Conservation (phyloP, 1,140 invertebrate species). For the Plodia interpunctella region DNA sequence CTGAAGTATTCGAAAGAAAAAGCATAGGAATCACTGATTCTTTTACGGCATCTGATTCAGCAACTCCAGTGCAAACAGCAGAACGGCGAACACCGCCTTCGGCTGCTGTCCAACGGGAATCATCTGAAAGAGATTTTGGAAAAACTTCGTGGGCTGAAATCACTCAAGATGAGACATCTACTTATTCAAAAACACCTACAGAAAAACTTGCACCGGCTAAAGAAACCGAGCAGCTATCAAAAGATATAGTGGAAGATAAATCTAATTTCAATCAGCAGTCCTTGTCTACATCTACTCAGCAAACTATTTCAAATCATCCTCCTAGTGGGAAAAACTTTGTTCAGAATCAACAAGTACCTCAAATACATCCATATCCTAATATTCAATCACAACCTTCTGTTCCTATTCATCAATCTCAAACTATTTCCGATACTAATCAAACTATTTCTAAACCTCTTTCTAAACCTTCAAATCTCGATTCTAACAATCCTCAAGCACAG, state of each 20-base stretch:
- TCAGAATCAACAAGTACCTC: slow-evolving; percentile 38
- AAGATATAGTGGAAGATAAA: slow-evolving; percentile 32
- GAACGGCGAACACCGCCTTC: slow-evolving; percentile 50
- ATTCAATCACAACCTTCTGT: slow-evolving; percentile 35
- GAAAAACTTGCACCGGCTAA: slow-evolving; percentile 39
- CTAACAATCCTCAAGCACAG: slow-evolving; percentile 19
- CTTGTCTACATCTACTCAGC: slow-evolving; percentile 15
- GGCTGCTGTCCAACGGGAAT: slow-evolving; percentile 42
- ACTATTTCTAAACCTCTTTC: slow-evolving; percentile 32
- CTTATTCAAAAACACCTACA: slow-evolving; percentile 28
- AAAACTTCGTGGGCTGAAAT: slow-evolving; percentile 68
- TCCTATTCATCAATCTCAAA: slow-evolving; percentile 38
- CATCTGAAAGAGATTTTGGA: slow-evolving; percentile 59
- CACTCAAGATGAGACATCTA: slow-evolving; percentile 52
- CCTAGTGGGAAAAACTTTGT: slow-evolving; percentile 32
- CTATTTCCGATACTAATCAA: slow-evolving; percentile 35
- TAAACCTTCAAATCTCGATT: slow-evolving; percentile 31
- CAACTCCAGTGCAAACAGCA: slow-evolving; percentile 26
- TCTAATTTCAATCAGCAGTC: slow-evolving; percentile 20
- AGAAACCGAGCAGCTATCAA: slow-evolving; percentile 35
- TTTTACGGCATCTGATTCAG: slow-evolving; percentile 43
- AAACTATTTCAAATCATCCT: slow-evolving; percentile 29
- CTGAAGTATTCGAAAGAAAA: slow-evolving; percentile 73
- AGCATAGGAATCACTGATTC: slow-evolving; percentile 58
- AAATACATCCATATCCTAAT: slow-evolving; percentile 30